phyloP scores from a whole-genome alignment of 2,888 invertebrate genomes.

The Heteromyza rotundicornis region DNA sequence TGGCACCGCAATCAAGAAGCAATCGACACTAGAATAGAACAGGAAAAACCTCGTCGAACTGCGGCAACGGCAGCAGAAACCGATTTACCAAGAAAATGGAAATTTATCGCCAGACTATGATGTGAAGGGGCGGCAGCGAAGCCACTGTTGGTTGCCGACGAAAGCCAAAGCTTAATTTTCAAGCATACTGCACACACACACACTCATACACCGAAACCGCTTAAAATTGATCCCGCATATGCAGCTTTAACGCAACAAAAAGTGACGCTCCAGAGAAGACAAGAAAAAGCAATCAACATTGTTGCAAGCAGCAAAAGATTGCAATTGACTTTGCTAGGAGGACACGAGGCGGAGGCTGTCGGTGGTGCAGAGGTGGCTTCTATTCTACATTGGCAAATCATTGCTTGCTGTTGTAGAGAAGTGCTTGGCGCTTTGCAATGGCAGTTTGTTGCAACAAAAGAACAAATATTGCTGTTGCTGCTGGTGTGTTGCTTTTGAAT shows the following conservation, averaged over 20 bases:
- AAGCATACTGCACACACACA: too few relatives aligned
- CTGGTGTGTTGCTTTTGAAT: conserved; percentile 21
- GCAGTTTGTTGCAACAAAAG: background rate
- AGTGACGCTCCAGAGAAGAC: conserved; percentile 12
- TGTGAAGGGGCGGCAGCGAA: conserved; percentile 33
- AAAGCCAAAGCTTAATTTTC: background rate
- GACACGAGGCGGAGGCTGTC: background rate
- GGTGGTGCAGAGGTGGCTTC: background rate
- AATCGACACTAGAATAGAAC: conserved; percentile 51
- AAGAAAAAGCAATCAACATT: conserved; percentile 29
- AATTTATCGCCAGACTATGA: conserved; percentile 56
- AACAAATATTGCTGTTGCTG: background rate
- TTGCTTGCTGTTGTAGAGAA: conserved; percentile 10
- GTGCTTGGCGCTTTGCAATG: too few relatives aligned
- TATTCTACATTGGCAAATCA: conserved; percentile 13
- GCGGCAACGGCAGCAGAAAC: conserved; percentile 27
- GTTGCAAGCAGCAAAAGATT: conserved; percentile 19
- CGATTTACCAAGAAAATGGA: conserved; percentile 56
- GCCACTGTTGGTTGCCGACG: background rate
- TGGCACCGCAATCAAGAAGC: conserved; percentile 49
- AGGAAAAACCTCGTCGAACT: conserved; percentile 5
- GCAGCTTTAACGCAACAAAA: conserved; percentile 8
- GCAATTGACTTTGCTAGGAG: conserved; percentile 22
- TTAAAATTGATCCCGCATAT: conserved; percentile 26
- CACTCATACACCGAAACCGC: conserved; percentile 23